Base-by-base conservation (phyloP, 2,888 invertebrate genomes). In the Mythimna vitellina region DNA sequence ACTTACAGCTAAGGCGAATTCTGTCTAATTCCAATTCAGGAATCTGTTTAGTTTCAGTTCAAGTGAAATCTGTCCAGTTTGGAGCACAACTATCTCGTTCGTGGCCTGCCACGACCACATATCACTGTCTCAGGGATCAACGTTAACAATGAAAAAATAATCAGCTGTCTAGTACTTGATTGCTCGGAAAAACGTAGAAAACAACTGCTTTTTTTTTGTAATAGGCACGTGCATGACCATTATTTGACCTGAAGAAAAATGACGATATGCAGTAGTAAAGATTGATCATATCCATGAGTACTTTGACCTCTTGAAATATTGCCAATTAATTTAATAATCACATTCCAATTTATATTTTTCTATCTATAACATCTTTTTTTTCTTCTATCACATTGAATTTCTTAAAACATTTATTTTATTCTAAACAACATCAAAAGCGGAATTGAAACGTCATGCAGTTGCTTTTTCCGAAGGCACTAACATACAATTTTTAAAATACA, bases 341-440 rank as follows among this genome's bases (percentile, higher is more conserved):
- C n/a, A 35, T 2, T 22, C 49, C 60, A 42, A 22, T 25, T 51
- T 1, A 51, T 38, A 53, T 38, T 42, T 42, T 49, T 51, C 7
- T 61, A 42, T 71, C 0, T 49, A 17, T 17, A 72, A 38, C 6
- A 42, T 64, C 17, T 46, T 46, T 5, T 46, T 5, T 17, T 46
- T 46, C 46, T 25, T 78, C 22, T 42, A 80, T 69, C 61, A 62
- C 81, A 62, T 60, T 14, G 25, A 60, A 63, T 54, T 76, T 58
- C 38, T 29, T 65, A 25, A n/a, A 46, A n/a, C 7, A 42, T 73
- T 65, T 35, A 65, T 60, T 53, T 32, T 22, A 32, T 61, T 14
- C 20, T 57, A 73, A 29, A 78, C 57, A 82, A 80, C 83, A 80
- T 70, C 67, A 29, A 80, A 80, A 83, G 80, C 80, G 25, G 54